Base-by-base conservation (phyloP, 2,888 invertebrate species). In the Parascotia fuliginaria region DNA sequence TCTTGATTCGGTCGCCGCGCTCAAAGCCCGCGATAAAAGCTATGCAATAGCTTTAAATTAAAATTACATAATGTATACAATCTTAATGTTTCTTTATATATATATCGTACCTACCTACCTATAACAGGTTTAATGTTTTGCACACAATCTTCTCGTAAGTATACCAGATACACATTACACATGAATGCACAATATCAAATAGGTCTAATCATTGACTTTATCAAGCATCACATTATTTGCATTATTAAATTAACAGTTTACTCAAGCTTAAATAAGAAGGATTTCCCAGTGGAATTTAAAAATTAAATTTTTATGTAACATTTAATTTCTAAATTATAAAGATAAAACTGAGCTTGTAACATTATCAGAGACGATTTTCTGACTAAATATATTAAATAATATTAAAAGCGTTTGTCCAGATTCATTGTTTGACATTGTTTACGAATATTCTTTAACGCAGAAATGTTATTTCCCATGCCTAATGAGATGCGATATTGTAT, bases 391-490 rank as follows among this genome's bases (percentile, higher is more conserved):
- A 60, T 60, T 45, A 32, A 36, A 29, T 22, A 55, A 9, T 41
- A 27, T 38, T 65, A 15, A 28, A 42, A 15, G 14, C n/a, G 16
- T 33, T 54, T 47, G 29, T 38, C 33, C 22, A 24, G 41, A 60
- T 39, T 43, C 11, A 22, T 11, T 40, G 13, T 52, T 15, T 14
- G 24, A 44, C 41, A 39, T 49, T 47, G 47, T 45, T 48, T 60
- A 58, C 34, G n/a, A 44, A 37, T 54, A 42, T 39, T 56, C 48
- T 62, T 48, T 46, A 45, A 34, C 22, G 44, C n/a, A 28, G n/a
- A 12, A 47, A 50, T 42, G 19, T 2, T 2, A 19, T 5, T 19
- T 3, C 5, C 5, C 19, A 19, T 5, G 5, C 19, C 5, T 19
- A 19, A 3, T 19, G 3, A 19, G 19, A 2, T 19, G 5, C 19